A percentile compares a stretch with the other conserved stretches of the same genome.
Evolutionary conservation across 2,888 invertebrate genomes (phyloP).

Genomic region (Lasioglossum leucozonium): DNA sequence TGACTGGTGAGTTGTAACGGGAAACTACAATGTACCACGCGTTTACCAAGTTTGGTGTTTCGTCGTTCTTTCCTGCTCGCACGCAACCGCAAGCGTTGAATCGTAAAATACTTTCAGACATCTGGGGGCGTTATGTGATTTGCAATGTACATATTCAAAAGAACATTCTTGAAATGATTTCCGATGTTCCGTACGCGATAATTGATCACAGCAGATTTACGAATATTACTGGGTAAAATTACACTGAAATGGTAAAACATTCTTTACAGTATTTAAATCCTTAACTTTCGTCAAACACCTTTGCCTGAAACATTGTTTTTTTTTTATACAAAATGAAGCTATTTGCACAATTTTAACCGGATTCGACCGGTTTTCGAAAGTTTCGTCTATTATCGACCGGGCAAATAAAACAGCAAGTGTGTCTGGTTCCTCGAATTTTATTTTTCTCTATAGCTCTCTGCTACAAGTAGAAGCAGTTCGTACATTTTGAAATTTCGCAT

Average conservation of each 20-base stretch:
- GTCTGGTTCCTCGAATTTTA: no score
- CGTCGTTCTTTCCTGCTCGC: background rate
- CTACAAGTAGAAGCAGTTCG: background rate
- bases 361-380: no score
- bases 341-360: no score
- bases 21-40: slow-evolving; percentile 9
- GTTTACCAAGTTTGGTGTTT: slow-evolving; percentile 5
- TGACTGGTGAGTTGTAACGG: slow-evolving; percentile 56
- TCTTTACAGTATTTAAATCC: no score
- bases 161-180: background rate
- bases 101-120: background rate
- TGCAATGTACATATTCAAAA: background rate
- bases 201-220: background rate
- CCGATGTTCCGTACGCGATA: background rate
- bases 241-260: no score
- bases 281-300: no score
- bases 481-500: background rate
- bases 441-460: background rate
- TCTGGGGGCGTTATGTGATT: background rate
- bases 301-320: no score
- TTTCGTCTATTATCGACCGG: no score
- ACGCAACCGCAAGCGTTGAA: background rate
- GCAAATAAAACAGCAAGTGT: no score
- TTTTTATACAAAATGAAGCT: no score
- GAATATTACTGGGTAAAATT: background rate